Conservation (phyloP, 92 coral and sea anemone species). For the Meandrina meandrites region DNA sequence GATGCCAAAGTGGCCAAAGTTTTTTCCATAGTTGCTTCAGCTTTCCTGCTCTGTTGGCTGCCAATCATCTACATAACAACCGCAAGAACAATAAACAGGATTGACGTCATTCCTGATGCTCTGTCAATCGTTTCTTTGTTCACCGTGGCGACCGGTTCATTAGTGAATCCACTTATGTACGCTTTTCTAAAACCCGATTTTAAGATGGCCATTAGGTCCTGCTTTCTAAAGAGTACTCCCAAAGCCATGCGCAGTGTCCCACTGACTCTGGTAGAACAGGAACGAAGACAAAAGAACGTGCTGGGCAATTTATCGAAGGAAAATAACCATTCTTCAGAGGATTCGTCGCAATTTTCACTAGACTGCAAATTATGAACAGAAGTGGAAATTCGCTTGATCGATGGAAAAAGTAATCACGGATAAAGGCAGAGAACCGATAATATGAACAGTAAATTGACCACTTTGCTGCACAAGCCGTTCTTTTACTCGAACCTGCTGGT, state of each 20-base stretch:
- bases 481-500: background rate
- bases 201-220: conserved; percentile 43
- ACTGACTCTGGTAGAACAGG: background rate
- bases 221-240: background rate
- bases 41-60: conserved; percentile 76
- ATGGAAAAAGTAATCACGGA: background rate
- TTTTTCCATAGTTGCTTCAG: conserved; percentile 62
- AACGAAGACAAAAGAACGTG: background rate
- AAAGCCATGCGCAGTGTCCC: conserved; percentile 8
- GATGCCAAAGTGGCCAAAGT: conserved; percentile 75
- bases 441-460: background rate
- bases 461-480: background rate
- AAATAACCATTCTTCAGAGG: background rate
- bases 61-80: conserved; percentile 78
- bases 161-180: conserved; percentile 73
- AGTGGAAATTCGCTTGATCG: background rate
- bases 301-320: background rate
- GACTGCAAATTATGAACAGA: background rate
- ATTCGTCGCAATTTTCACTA: conserved; percentile 4
- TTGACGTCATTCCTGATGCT: conserved; percentile 59
- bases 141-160: conserved; percentile 73
- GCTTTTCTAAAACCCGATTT: conserved; percentile 83
- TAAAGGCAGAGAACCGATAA: background rate
- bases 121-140: conserved; percentile 57
- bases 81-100: conserved; percentile 52